Evolutionary conservation across 2,113 vertebrate species (phyloP).

Genomic region (Pygoscelis adeliae): DNA sequence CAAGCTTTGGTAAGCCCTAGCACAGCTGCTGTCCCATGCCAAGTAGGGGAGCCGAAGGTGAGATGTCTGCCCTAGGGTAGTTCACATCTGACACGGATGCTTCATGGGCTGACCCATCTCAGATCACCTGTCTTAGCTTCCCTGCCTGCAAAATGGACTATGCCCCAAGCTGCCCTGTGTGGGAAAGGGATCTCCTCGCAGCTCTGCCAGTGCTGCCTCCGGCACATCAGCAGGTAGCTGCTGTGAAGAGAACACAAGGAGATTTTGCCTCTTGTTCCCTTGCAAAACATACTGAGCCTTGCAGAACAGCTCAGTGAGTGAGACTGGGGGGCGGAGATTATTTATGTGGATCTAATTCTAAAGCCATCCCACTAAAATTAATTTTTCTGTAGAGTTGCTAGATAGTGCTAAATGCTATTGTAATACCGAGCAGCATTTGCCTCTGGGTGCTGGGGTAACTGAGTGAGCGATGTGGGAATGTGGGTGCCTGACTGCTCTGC

Average conservation of each 20-base stretch:
- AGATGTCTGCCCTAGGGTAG: not conserved
- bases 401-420: not conserved
- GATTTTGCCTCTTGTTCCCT: not conserved
- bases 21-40: not conserved
- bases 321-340: not conserved
- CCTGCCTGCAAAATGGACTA: not conserved
- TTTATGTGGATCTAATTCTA: not conserved
- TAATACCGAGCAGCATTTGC: not conserved
- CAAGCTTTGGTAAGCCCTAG: not conserved
- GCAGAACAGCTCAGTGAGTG: not conserved
- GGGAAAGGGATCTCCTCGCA: not conserved
- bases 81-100: accelerated
- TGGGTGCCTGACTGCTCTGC: not conserved
- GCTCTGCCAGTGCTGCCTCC: not conserved
- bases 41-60: not conserved
- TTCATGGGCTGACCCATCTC: not conserved
- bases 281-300: not conserved
- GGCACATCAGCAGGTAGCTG: not conserved
- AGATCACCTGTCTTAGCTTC: not conserved
- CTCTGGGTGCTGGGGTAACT: not conserved
- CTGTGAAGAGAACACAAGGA: not conserved
- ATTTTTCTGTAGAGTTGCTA: not conserved
- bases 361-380: not conserved
- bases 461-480: not conserved
- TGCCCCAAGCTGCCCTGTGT: not conserved